These are phyloP conservation scores for Acleris cristana DNA, from an alignment of 2,888 invertebrate species.

Conservation along the genomic window DNA sequence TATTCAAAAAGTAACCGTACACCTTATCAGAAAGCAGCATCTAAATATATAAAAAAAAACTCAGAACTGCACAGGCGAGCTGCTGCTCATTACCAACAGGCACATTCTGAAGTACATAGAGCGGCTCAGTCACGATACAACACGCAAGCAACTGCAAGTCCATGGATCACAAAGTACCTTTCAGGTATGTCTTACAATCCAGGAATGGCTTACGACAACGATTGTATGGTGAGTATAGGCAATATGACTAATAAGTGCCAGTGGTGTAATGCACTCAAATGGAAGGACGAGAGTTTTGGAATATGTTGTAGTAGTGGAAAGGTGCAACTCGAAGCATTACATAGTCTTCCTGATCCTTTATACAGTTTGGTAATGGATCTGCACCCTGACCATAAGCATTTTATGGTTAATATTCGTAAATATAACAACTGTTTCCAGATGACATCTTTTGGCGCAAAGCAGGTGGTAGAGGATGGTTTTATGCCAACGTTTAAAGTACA, in stretches of 20 bases:
- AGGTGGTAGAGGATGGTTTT: constrained; percentile 6
- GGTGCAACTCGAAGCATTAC: background rate
- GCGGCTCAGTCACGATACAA: background rate
- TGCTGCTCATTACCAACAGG: background rate
- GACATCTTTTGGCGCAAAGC: constrained; percentile 29
- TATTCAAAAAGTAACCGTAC: background rate
- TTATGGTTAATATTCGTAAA: constrained; percentile 17
- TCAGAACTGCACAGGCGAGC: background rate
- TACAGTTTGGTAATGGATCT: constrained; percentile 18
- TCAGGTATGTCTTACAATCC: background rate
- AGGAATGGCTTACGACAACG: background rate
- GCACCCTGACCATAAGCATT: constrained; percentile 21
- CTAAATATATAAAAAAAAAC: background rate
- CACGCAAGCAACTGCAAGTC: too few relatives aligned
- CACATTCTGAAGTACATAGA: background rate
- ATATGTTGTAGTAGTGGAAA: background rate
- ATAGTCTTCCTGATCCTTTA: constrained; percentile 14
- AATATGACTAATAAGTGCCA: background rate
- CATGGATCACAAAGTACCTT: background rate
- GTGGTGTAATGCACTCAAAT: background rate
- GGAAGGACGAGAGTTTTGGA: background rate
- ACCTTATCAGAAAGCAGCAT: background rate
- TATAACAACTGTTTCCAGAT: constrained; percentile 33
- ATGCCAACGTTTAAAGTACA: constrained; percentile 34
- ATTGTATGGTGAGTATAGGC: background rate